phyloP scores from a whole-genome alignment of 2,888 invertebrate genomes.

The Luperina nickerlii region DNA sequence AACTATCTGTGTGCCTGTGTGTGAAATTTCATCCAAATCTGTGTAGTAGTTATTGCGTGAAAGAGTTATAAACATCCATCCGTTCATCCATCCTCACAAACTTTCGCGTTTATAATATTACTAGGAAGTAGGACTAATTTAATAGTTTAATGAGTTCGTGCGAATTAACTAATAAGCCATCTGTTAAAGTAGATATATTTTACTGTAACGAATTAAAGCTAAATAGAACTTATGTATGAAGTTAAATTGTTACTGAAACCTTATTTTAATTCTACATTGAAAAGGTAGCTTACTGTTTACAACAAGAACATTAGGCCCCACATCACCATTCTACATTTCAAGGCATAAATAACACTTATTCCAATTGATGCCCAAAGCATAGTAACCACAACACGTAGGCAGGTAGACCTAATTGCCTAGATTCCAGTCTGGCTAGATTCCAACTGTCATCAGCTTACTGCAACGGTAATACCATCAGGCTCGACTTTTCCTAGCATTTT shows the following conservation, averaged over 20 bases:
- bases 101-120: too few species aligned
- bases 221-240: too few species aligned
- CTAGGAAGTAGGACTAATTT: too few species aligned
- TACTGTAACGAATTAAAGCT: too few species aligned
- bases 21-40: too few species aligned
- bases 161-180: too few species aligned
- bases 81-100: too few species aligned
- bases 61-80: too few species aligned
- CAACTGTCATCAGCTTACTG: conserved; percentile 68
- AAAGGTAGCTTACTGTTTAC: neutral
- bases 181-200: too few species aligned
- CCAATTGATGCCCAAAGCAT: conserved; percentile 22
- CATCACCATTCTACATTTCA: neutral
- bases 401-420: conserved; percentile 73
- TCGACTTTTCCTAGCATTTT: conserved; percentile 3
- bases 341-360: conserved; percentile 16
- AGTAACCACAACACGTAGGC: conserved; percentile 57
- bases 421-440: conserved; percentile 72
- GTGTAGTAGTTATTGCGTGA: too few species aligned
- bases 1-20: too few species aligned
- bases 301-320: neutral
- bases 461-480: conserved; percentile 36
- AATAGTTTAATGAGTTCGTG: too few species aligned
- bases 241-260: neutral
- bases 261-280: neutral